Percentiles rank a stretch among this genome's conserved stretches.
Evolutionary conservation across 2,888 invertebrate genomes (phyloP).

Genomic region (Cordilura impudica): DNA sequence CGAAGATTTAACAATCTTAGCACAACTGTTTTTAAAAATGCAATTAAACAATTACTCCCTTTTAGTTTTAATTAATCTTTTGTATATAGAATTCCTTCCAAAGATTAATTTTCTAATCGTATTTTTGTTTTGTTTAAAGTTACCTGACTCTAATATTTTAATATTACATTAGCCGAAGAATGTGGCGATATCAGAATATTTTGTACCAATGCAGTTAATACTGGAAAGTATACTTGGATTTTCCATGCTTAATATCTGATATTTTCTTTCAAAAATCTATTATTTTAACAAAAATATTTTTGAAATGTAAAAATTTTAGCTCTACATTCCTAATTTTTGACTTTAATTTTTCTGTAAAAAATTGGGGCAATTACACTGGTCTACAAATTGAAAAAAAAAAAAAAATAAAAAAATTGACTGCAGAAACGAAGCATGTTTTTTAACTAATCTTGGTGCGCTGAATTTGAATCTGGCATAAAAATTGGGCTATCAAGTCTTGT

Average conservation of each 20-base stretch:
- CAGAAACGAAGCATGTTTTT: too few relatives aligned
- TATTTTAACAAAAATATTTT: background rate
- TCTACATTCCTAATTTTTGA: background rate
- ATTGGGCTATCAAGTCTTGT: too few relatives aligned
- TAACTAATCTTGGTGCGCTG: too few relatives aligned
- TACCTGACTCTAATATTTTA: too few relatives aligned
- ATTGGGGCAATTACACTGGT: too few relatives aligned
- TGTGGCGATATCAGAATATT: conserved; percentile 18
- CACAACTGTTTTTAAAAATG: too few relatives aligned
- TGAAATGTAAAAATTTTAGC: background rate
- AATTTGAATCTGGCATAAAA: too few relatives aligned
- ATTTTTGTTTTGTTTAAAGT: conserved; percentile 2
- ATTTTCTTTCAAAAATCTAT: background rate
- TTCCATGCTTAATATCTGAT: background rate
- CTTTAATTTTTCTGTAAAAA: background rate
- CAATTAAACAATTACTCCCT: too few relatives aligned
- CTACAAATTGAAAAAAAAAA: too few relatives aligned
- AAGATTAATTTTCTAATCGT: background rate
- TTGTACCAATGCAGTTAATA: background rate
- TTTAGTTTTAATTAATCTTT: conserved; percentile 21
- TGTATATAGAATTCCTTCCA: conserved; percentile 11
- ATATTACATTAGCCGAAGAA: conserved; percentile 14
- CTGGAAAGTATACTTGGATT: background rate
- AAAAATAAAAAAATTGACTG: too few relatives aligned
- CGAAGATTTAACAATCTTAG: too few relatives aligned